Evolutionary conservation across 2,113 vertebrate species (phyloP).

Genomic region (Mustelus asterias): DNA sequence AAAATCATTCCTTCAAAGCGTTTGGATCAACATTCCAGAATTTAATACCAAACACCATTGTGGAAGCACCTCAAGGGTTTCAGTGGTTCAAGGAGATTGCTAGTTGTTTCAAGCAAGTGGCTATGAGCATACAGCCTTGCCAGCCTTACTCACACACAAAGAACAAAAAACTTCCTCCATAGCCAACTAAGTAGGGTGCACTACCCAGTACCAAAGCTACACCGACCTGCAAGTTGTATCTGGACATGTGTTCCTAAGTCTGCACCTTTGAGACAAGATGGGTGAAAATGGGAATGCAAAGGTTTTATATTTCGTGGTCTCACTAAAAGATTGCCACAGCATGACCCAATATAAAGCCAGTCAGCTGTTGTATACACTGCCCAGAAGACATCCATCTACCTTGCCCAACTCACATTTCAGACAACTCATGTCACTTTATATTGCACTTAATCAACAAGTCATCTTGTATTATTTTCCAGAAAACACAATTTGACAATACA

Average conservation of each 20-base stretch:
- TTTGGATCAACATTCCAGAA: neutral
- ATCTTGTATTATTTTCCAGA: neutral
- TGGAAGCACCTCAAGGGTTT: neutral
- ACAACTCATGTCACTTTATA: neutral
- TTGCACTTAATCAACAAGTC: neutral
- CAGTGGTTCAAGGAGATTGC: neutral
- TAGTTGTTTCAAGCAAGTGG: neutral
- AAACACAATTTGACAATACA: too few relatives aligned
- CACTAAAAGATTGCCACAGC: neutral
- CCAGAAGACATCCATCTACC: neutral
- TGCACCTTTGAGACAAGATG: neutral
- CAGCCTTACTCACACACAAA: neutral
- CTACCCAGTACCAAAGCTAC: neutral
- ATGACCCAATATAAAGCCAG: neutral
- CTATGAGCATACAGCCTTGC: neutral
- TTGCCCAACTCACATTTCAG: neutral
- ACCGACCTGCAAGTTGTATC: neutral
- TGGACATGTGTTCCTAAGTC: neutral
- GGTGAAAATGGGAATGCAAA: neutral
- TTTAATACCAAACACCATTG: neutral
- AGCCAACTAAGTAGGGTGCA: neutral
- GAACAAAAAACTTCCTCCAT: neutral
- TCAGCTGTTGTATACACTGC: neutral
- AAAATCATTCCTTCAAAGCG: neutral
- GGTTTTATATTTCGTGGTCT: neutral